phyloP scores from a whole-genome alignment of 2,888 invertebrate species.

The Standfussiana lucernea region DNA sequence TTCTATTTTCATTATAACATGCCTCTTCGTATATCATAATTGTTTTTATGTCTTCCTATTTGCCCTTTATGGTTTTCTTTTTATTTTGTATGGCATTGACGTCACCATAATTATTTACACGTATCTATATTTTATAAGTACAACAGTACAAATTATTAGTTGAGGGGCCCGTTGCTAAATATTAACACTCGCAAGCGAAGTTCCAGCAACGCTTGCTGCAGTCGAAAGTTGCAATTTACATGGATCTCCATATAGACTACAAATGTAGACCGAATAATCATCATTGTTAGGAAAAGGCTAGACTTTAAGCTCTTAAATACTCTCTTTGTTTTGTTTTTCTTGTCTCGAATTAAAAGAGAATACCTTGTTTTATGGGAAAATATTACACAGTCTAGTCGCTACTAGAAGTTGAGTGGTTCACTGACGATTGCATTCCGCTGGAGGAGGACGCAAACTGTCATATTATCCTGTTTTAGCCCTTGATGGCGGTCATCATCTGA shows the following conservation, averaged over 20 bases:
- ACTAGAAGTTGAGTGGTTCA: background rate
- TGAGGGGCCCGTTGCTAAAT: background rate
- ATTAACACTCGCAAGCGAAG: background rate
- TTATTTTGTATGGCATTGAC: conserved; percentile 17
- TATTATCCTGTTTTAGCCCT: background rate
- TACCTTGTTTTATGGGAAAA: too few species aligned
- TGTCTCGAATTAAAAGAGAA: too few species aligned
- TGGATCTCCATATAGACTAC: too few species aligned
- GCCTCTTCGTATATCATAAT: too few species aligned
- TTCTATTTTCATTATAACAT: too few species aligned
- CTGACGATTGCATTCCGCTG: background rate
- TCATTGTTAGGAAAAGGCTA: too few species aligned
- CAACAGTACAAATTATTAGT: background rate
- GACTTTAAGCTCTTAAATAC: too few species aligned
- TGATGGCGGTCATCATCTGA: background rate
- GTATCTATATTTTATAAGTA: conserved; percentile 1
- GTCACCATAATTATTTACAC: background rate
- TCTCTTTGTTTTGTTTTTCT: too few species aligned
- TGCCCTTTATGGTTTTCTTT: background rate
- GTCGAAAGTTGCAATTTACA: too few species aligned
- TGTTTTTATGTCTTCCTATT: too few species aligned
- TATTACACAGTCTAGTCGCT: background rate
- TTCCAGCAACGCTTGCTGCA: background rate
- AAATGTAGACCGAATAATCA: too few species aligned
- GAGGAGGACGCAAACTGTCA: background rate